Conservation (phyloP, 2,888 invertebrate genomes). For the Andrena bucephala region DNA sequence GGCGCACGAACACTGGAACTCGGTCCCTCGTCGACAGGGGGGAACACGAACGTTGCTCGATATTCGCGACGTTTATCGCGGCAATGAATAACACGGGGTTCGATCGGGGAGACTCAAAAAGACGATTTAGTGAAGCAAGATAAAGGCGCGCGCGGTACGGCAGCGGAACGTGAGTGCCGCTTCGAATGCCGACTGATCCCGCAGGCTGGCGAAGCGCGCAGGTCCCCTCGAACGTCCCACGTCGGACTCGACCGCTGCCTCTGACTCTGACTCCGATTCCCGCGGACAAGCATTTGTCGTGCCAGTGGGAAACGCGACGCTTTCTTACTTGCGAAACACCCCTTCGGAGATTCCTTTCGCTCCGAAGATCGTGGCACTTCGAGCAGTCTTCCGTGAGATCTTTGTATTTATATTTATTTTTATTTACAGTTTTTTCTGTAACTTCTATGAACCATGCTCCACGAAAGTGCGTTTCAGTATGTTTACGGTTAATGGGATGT, state of each 20-base stretch:
- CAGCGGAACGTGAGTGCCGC: conserved; percentile 74
- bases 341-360: conserved; percentile 10
- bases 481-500: too few relatives aligned
- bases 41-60: conserved; percentile 37
- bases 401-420: too few relatives aligned
- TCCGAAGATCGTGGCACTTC: too few relatives aligned
- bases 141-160: conserved; percentile 71
- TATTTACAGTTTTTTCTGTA: too few relatives aligned
- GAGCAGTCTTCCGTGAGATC: too few relatives aligned
- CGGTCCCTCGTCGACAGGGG: not conserved
- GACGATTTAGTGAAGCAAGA: conserved; percentile 61
- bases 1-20: not conserved
- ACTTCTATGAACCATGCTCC: too few relatives aligned
- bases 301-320: conserved; percentile 39
- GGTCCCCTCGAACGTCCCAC: conserved; percentile 69
- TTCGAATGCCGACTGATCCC: conserved; percentile 75
- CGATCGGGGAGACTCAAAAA: conserved; percentile 50
- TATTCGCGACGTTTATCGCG: conserved; percentile 56
- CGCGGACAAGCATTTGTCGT: conserved; percentile 55
- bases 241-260: conserved; percentile 35
- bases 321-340: conserved; percentile 22
- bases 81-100: conserved; percentile 51
- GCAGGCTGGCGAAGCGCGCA: conserved; percentile 73
- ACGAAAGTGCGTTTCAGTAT: too few relatives aligned
- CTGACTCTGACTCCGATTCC: conserved; percentile 27